Evolutionary conservation across 2,888 invertebrate species (phyloP).

Genomic region (Pyrrhosoma nymphula): DNA sequence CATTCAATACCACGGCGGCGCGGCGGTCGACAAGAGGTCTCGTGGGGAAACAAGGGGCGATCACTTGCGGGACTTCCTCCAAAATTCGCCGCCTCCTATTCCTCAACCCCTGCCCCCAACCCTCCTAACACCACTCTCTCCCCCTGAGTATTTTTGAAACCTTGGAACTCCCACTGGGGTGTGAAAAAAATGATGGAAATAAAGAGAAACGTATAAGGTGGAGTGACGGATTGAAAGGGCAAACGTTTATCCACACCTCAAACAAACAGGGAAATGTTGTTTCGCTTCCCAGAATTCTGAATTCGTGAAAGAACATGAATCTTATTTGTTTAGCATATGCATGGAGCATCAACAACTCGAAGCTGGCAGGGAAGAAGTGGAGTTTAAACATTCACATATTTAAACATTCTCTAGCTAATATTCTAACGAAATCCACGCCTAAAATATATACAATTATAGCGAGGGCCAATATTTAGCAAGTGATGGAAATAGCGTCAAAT

Average conservation of each 20-base stretch:
- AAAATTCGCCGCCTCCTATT: not conserved
- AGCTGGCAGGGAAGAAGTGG: too few species aligned
- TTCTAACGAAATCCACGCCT: too few species aligned
- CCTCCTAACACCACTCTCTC: not conserved
- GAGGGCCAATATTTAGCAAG: too few species aligned
- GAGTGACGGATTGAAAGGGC: not conserved
- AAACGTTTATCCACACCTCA: not conserved
- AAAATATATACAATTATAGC: too few species aligned
- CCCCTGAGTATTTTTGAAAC: not conserved
- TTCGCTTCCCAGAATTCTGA: not conserved
- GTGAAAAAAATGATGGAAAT: too few species aligned
- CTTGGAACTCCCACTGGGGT: not conserved
- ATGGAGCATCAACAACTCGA: not conserved
- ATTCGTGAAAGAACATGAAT: not conserved
- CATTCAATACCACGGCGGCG: not conserved
- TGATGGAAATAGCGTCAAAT: too few species aligned
- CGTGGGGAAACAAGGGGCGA: not conserved
- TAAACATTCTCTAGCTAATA: too few species aligned
- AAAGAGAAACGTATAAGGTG: not conserved
- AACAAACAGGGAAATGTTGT: slow-evolving; percentile 8
- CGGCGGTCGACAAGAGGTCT: not conserved
- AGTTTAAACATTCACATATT: too few species aligned
- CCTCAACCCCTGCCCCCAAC: not conserved
- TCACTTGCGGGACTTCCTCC: not conserved
- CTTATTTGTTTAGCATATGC: not conserved